Base-by-base conservation (phyloP, 2,888 invertebrate genomes). In the Eupithecia inturbata region DNA sequence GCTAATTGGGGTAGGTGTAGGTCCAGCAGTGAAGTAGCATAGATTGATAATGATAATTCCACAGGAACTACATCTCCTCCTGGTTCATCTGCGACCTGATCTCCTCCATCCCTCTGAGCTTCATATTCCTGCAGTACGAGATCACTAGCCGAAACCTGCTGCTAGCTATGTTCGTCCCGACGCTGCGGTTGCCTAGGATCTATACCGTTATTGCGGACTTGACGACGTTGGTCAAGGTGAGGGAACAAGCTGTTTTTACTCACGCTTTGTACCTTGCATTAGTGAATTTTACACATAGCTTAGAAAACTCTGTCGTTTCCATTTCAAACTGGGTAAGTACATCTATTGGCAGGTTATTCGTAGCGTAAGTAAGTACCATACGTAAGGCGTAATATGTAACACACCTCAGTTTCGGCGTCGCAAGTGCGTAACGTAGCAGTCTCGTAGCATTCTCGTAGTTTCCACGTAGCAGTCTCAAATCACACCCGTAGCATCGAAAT, bases 11-110 rank as follows among this genome's bases (percentile, higher is more conserved):
- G 16, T 19, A 19, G 19, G 41, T 45, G 1, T 1, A 45, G 41
- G 41, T 19, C 41, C 41, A 45, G 41, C 41, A 45, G 19, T 45
- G 19, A 5, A 45, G 5, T 45, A 19, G 41, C 19, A 45, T 45
- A 45, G 4, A 6, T 16, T 45, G 12, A 39, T 41, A 6, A 41
- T n/a, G n/a, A n/a, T n/a, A n/a, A 45, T n/a, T 68, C 31, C 31
- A 16, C 82, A 90, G 90, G 26, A 83, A 74, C 66, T 90, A 91
- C 78, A 31, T 89, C 3, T 78, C 77, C 4, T 67, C 78, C 57
- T 87, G 85, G 87, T 87, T 88, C 70, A 12, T 83, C 10, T 39
- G 84, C 6, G 91, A 91, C 75, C 49, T 90, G 57, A 14, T 85
- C 2, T 87, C 91, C 3, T 78, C 82, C 28, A 28, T 85, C 0